phyloP scores from a whole-genome alignment of 2,888 invertebrate genomes.

The Acanthosepion pharaonis region DNA sequence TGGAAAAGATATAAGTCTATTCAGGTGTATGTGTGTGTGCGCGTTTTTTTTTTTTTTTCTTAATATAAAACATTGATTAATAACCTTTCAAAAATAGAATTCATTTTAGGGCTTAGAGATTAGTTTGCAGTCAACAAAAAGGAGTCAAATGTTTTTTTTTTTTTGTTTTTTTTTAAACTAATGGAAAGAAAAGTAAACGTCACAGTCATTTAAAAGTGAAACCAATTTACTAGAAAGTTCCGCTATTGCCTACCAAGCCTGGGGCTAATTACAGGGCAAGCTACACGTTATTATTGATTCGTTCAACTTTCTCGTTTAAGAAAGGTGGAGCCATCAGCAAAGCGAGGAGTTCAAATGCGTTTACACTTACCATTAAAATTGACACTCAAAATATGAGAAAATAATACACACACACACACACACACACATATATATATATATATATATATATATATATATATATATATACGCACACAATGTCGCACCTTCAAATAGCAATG shows the following conservation, averaged over 20 bases:
- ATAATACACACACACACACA: too few species aligned
- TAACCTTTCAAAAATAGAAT: background rate
- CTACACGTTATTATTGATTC: background rate
- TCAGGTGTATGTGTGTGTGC: background rate
- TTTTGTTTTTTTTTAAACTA: too few species aligned
- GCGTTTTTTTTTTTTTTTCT: background rate
- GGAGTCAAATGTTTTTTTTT: background rate
- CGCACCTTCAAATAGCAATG: background rate
- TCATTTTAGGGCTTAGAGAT: background rate
- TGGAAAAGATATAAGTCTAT: background rate
- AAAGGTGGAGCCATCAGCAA: slow-evolving; percentile 2
- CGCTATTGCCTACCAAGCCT: background rate
- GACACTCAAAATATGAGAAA: too few species aligned
- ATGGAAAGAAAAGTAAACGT: background rate
- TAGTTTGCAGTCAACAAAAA: background rate
- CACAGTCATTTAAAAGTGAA: background rate
- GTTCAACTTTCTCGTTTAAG: background rate
- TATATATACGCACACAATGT: background rate
- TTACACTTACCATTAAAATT: background rate
- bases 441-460: background rate
- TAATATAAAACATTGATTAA: background rate
- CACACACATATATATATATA: too few species aligned
- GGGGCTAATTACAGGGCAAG: background rate
- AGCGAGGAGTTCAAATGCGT: background rate
- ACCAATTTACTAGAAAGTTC: background rate